Evolutionary conservation across 1,140 invertebrate species (phyloP).

Genomic region (Papilio machaon): DNA sequence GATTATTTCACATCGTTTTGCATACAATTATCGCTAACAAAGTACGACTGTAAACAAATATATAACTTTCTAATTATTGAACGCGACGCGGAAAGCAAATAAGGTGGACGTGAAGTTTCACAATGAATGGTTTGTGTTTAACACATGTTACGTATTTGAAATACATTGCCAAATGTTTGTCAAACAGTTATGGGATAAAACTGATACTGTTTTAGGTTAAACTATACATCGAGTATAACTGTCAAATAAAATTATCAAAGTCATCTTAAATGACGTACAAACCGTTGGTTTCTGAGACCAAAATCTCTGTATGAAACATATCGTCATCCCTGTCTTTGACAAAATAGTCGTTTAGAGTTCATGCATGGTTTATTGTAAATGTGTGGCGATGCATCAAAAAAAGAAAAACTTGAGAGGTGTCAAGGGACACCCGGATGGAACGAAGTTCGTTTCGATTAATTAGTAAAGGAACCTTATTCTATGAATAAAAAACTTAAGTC

Average conservation of each 20-base stretch:
- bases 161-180: not conserved
- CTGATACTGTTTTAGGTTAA: not conserved
- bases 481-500: no score
- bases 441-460: no score
- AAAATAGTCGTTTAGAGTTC: not conserved
- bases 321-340: no score
- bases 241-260: not conserved
- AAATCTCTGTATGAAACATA: no score
- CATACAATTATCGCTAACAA: conserved; percentile 15
- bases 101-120: not conserved
- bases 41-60: not conserved
- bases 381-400: not conserved
- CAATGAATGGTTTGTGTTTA: not conserved
- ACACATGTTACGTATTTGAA: conserved; percentile 15
- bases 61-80: conserved; percentile 22
- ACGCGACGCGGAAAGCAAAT: conserved; percentile 6
- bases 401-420: no score
- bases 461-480: no score
- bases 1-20: not conserved
- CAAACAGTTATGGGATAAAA: not conserved
- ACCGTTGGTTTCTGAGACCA: no score
- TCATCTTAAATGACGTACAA: not conserved
- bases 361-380: not conserved
- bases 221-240: not conserved
- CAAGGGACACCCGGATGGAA: no score